Evolutionary conservation across 2,113 vertebrate genomes (phyloP), one percentile per base, ranked within the genome.

Genomic region (Suncus etruscus): DNA sequence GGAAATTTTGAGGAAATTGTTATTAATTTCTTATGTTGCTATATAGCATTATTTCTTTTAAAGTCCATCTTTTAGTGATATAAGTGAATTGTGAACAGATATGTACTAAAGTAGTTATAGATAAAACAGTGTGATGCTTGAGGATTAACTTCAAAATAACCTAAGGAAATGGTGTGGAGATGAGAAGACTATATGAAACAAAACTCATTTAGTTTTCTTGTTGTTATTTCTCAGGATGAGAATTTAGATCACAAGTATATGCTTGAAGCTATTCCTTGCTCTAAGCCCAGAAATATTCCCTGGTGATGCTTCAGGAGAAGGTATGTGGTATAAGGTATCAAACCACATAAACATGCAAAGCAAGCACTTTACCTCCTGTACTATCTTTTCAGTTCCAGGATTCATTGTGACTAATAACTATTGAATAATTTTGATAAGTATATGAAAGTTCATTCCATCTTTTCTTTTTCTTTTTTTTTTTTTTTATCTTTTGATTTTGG

Each of bases 11-110:
- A 73, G 32, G 72, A 83, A 77, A 3, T 39, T 39, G 39, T 6
- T 58, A 15, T 75, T 48, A 73, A 83, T 90, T 86, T 82, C 81
- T 86, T 92, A 94, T 2, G 1, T 11, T 77, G 51, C 77, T 73
- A 72, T 3, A 65, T 73, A 25, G 15, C 72, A 68, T 68, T 10
- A 86, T 78, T 94, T 61, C 78, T 25, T 47, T 83, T 83, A 73
- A 86, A 86, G 85, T 9, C 77, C 78, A 73, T 83, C 74, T 90
- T 90, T 69, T 73, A 47, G 45, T 86, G 39, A 58, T 10, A 77
- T 69, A 82, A 32, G 11, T 76, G 81, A 82, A 54, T 82, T 48
- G 78, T 51, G 39, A 39, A n/a, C 3, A 77, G 69, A 63, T 15
- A 27, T 24, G 8, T 27, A 61, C 31, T 76, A 70, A 76, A 63